phyloP scores from a whole-genome alignment of 2,113 vertebrate genomes.

The Danionella cerebrum region DNA sequence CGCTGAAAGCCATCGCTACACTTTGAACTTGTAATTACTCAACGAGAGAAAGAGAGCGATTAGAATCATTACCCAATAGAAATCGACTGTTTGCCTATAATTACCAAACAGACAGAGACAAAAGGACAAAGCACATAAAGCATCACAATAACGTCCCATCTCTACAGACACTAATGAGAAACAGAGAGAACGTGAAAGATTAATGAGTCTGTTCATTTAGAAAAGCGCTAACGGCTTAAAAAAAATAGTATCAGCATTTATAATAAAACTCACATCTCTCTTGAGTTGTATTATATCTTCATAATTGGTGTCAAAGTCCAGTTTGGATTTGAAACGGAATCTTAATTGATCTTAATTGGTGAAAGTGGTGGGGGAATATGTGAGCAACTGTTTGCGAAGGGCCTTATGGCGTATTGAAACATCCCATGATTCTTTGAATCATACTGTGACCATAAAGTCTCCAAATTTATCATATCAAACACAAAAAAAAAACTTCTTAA shows the following conservation, averaged over 20 bases:
- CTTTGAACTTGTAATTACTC: conserved; percentile 7
- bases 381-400: background rate
- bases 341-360: conserved; percentile 47
- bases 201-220: background rate
- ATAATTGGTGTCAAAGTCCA: conserved; percentile 44
- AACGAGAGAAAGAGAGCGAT: conserved; percentile 4
- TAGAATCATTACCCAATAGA: conserved; percentile 14
- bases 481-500: too few relatives aligned
- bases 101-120: conserved; percentile 12
- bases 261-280: conserved; percentile 38
- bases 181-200: conserved; percentile 25
- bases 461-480: too few relatives aligned
- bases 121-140: background rate
- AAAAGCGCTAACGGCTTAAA: conserved; percentile 2
- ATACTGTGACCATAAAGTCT: too few relatives aligned
- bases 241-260: conserved; percentile 46
- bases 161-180: background rate
- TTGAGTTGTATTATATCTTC: conserved; percentile 45
- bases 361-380: background rate
- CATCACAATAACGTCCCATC: conserved; percentile 3
- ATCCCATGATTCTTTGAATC: too few relatives aligned
- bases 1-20: background rate
- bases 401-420: too few relatives aligned
- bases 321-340: conserved; percentile 40
- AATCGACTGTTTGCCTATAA: background rate